These are phyloP conservation scores for Pogonus chalceus DNA, from an alignment of 1,140 invertebrate genomes.

Conservation along the genomic window DNA sequence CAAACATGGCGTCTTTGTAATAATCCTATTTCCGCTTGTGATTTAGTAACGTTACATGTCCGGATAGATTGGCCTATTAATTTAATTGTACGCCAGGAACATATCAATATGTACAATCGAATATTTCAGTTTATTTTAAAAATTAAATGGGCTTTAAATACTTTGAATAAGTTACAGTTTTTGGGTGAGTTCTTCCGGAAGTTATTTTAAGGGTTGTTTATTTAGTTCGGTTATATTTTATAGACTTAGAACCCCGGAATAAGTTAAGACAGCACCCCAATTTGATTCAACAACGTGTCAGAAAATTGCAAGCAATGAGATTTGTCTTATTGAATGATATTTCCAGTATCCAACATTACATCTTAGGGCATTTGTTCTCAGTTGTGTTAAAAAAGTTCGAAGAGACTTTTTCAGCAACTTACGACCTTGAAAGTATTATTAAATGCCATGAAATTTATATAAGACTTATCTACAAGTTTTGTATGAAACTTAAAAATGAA, in stretches of 20 bases:
- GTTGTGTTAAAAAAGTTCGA: slow-evolving; percentile 23
- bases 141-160: slow-evolving; percentile 51
- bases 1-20: slow-evolving; percentile 13
- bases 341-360: slow-evolving; percentile 50
- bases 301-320: slow-evolving; percentile 46
- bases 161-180: slow-evolving; percentile 47
- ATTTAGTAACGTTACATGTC: slow-evolving; percentile 42
- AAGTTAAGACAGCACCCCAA: not conserved
- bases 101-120: slow-evolving; percentile 46
- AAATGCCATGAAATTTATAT: slow-evolving; percentile 26
- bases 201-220: no score
- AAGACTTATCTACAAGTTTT: slow-evolving; percentile 14
- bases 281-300: slow-evolving; percentile 16
- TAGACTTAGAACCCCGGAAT: slow-evolving; percentile 19
- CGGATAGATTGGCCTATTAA: slow-evolving; percentile 44
- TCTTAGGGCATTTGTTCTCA: slow-evolving; percentile 48
- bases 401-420: slow-evolving; percentile 26
- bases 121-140: slow-evolving; percentile 53
- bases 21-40: slow-evolving; percentile 36
- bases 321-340: slow-evolving; percentile 51
- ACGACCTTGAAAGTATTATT: slow-evolving; percentile 25
- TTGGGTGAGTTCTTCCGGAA: slow-evolving; percentile 32
- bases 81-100: slow-evolving; percentile 41
- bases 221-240: slow-evolving; percentile 8
- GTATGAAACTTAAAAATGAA: slow-evolving; percentile 8